A percentile compares a stretch with the other conserved stretches of the same genome.
Conservation (phyloP, 1,140 invertebrate species). For the Microplitis demolitor region DNA sequence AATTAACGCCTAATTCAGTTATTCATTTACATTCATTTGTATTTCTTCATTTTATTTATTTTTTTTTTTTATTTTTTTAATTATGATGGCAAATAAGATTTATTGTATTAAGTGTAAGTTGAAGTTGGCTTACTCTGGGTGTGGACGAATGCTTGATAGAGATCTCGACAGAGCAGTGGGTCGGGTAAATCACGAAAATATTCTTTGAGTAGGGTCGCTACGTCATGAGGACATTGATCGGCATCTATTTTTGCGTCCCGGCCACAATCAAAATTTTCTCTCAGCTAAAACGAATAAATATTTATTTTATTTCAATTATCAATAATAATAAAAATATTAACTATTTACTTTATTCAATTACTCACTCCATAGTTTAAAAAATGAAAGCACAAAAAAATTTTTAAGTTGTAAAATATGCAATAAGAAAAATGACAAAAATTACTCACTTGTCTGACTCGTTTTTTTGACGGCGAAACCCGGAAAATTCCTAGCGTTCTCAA, state of each 20-base stretch:
- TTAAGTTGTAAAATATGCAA: background rate
- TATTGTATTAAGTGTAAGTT: too few species aligned
- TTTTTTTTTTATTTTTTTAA: too few species aligned
- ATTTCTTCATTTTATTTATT: too few species aligned
- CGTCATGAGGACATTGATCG: constrained; percentile 88
- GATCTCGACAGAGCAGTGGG: constrained; percentile 84
- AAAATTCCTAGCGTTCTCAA: constrained; percentile 86
- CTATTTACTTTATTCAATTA: background rate
- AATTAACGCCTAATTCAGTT: background rate
- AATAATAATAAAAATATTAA: constrained; percentile 5
- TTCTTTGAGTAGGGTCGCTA: constrained; percentile 91
- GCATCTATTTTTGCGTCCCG: constrained; percentile 76
- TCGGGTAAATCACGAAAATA: constrained; percentile 92
- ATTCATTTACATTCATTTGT: background rate
- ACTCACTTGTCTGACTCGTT: constrained; percentile 84
- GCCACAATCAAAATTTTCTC: constrained; percentile 89
- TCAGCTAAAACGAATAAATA: constrained; percentile 65
- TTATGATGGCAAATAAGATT: too few species aligned
- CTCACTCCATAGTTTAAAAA: background rate
- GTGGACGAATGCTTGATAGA: constrained; percentile 87
- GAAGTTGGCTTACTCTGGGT: constrained; percentile 79
- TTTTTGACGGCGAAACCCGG: constrained; percentile 87
- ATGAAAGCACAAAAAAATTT: background rate
- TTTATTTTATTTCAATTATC: background rate
- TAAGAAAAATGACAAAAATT: background rate